phyloP scores from a whole-genome alignment of 2,797 vertebrate species.

The Mormyrus proboscirostris region DNA sequence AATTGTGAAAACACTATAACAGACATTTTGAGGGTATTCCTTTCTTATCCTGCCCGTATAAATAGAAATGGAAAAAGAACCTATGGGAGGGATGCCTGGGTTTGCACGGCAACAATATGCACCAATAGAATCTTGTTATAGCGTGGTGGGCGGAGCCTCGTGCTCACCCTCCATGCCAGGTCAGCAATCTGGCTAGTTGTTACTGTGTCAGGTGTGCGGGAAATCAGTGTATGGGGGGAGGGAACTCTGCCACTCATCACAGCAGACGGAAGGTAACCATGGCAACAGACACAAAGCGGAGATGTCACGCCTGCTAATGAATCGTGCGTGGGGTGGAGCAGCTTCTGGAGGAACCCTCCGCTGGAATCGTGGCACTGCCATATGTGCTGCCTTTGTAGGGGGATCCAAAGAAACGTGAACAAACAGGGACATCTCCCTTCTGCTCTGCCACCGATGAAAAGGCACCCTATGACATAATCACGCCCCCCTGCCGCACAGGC shows the following conservation, averaged over 20 bases:
- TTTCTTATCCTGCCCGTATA: background rate
- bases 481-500: background rate
- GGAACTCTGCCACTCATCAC: conserved; percentile 37
- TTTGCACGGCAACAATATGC: conserved; percentile 31
- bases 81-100: background rate
- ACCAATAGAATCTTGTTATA: background rate
- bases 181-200: conserved; percentile 11
- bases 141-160: background rate
- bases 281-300: conserved; percentile 49
- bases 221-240: conserved; percentile 5
- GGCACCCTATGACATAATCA: background rate
- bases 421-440: conserved; percentile 7
- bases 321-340: conserved; percentile 24
- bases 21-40: background rate
- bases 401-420: background rate
- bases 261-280: conserved; percentile 51
- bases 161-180: background rate
- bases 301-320: conserved; percentile 48
- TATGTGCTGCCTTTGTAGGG: conserved; percentile 12
- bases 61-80: background rate
- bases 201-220: background rate
- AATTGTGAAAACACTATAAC: background rate
- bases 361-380: background rate
- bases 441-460: background rate
- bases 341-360: background rate